Evolutionary conservation across 1,140 invertebrate genomes (phyloP).

Genomic region (Apis laboriosa): DNA sequence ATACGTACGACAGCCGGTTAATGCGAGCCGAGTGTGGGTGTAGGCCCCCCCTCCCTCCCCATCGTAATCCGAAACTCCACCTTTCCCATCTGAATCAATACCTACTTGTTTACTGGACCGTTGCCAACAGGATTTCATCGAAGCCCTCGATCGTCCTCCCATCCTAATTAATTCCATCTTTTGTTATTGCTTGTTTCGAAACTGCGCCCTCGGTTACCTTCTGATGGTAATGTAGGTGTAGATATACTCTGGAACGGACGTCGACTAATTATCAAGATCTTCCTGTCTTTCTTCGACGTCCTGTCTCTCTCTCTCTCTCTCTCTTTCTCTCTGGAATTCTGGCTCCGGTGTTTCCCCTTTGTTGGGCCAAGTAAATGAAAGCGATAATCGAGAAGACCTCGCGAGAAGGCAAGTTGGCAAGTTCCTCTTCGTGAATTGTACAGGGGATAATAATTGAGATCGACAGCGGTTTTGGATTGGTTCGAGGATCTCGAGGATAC

Average conservation of each 20-base stretch:
- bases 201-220: constrained; percentile 39
- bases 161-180: constrained; percentile 73
- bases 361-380: constrained; percentile 18
- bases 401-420: constrained; percentile 24
- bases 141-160: constrained; percentile 58
- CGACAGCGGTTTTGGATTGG: background rate
- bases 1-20: constrained; percentile 73
- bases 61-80: constrained; percentile 31
- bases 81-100: constrained; percentile 74
- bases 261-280: constrained; percentile 58
- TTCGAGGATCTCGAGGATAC: too few species aligned
- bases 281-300: background rate
- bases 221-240: constrained; percentile 11
- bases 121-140: constrained; percentile 71
- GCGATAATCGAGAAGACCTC: constrained; percentile 50
- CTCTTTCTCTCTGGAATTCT: background rate
- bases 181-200: constrained; percentile 62
- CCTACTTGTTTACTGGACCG: constrained; percentile 75
- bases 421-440: background rate
- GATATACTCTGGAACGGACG: constrained; percentile 40
- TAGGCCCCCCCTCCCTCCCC: constrained; percentile 17
- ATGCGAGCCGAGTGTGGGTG: constrained; percentile 56
- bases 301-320: background rate
- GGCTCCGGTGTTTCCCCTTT: background rate
- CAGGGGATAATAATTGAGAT: constrained; percentile 25